A percentile compares a stretch with the other conserved stretches of the same genome.
Conservation (phyloP, 2,888 invertebrate genomes). For the Chaitophorus viminalis region DNA sequence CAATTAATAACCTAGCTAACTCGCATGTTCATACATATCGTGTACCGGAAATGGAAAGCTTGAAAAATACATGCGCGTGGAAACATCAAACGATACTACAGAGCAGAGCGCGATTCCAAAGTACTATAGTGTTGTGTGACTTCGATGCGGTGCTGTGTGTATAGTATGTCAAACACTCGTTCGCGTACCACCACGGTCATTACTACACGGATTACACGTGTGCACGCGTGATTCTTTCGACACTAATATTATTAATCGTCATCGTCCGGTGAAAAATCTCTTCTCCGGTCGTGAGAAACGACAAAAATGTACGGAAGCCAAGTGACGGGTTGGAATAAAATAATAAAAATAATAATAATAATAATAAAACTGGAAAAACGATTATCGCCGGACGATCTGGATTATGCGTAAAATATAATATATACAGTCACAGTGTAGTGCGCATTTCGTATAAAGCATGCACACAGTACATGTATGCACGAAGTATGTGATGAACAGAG, state of each 20-base stretch:
- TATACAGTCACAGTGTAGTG: not conserved
- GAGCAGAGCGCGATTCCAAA: too few species aligned
- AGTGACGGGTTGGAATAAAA: not conserved
- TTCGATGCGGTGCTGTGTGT: too few species aligned
- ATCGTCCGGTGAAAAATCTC: not conserved
- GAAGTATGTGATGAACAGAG: not conserved
- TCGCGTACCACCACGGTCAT: too few species aligned
- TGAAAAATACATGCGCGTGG: too few species aligned
- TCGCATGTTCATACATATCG: too few species aligned
- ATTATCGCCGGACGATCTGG: not conserved
- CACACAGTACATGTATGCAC: not conserved
- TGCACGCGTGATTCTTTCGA: not conserved
- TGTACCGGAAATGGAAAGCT: too few species aligned
- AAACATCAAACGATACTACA: too few species aligned
- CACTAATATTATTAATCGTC: not conserved
- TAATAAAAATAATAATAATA: not conserved
- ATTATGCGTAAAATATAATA: not conserved
- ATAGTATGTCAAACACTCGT: too few species aligned
- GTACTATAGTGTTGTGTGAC: too few species aligned
- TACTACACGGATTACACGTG: not conserved
- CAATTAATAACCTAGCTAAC: too few species aligned
- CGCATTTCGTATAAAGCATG: not conserved
- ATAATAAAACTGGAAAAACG: too few species aligned
- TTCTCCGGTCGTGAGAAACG: constrained; percentile 18
- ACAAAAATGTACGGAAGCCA: not conserved